These are phyloP conservation scores for Drosophila melanica DNA, from an alignment of 1,140 invertebrate species.

Conservation along the genomic window DNA sequence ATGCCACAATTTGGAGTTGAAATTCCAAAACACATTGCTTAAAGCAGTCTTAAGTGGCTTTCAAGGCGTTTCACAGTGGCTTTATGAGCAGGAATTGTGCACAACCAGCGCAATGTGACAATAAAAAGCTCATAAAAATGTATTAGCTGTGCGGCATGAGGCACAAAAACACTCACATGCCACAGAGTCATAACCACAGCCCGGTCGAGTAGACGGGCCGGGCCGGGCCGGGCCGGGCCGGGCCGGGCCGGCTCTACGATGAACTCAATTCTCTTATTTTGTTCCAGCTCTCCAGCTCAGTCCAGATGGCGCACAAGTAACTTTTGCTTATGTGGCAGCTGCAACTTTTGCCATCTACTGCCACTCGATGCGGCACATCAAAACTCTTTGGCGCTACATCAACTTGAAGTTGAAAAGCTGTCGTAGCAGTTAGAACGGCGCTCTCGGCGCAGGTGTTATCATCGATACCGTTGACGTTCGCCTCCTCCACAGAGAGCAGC, in stretches of 20 bases:
- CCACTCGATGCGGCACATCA: slow-evolving; percentile 76
- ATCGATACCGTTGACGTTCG: slow-evolving; percentile 76
- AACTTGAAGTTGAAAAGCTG: slow-evolving; percentile 72
- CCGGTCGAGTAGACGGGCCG: too few relatives aligned
- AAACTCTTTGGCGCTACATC: slow-evolving; percentile 63
- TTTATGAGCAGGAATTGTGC: slow-evolving; percentile 60
- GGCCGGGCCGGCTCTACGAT: background rate
- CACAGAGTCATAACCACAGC: slow-evolving; percentile 2
- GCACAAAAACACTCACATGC: slow-evolving; percentile 4
- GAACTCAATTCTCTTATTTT: slow-evolving; percentile 23
- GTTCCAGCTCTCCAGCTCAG: background rate
- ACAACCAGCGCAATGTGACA: slow-evolving; percentile 75
- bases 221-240: background rate
- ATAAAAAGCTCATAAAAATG: slow-evolving; percentile 79
- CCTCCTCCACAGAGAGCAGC: slow-evolving; percentile 35
- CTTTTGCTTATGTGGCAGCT: slow-evolving; percentile 47
- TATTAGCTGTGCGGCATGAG: slow-evolving; percentile 57
- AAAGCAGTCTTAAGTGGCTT: slow-evolving; percentile 33
- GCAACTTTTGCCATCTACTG: slow-evolving; percentile 63
- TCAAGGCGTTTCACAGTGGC: slow-evolving; percentile 33
- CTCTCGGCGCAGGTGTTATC: slow-evolving; percentile 68
- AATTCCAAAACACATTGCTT: slow-evolving; percentile 30
- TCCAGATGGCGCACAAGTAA: slow-evolving; percentile 21
- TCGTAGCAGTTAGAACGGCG: slow-evolving; percentile 60
- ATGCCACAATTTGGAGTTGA: slow-evolving; percentile 23